Evolutionary conservation across 2,888 invertebrate species (phyloP).

Genomic region (Bugula neritina): DNA sequence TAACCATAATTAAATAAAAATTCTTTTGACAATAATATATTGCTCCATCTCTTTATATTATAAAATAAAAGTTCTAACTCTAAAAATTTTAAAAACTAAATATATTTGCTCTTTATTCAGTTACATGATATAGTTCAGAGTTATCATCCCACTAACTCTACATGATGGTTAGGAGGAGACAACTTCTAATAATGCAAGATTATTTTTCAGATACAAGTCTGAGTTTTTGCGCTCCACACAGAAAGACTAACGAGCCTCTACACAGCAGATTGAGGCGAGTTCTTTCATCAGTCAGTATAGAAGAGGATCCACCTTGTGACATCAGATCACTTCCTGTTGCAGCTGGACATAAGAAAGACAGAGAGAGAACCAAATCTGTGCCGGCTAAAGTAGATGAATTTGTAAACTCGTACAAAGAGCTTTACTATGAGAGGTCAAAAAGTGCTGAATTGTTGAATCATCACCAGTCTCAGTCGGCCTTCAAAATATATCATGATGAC

Average conservation of each 20-base stretch:
- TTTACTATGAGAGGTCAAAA: conserved; percentile 14
- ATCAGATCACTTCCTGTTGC: not conserved
- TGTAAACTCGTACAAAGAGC: conserved; percentile 8
- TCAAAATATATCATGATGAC: conserved; percentile 4
- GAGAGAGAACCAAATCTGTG: conserved; percentile 5
- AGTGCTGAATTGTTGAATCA: conserved; percentile 24
- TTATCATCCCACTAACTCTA: too few relatives aligned
- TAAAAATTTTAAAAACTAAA: too few relatives aligned
- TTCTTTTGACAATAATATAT: too few relatives aligned
- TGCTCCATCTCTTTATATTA: too few relatives aligned
- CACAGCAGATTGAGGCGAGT: conserved; percentile 15
- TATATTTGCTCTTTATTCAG: too few relatives aligned
- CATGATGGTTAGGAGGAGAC: too few relatives aligned
- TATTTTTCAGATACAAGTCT: conserved; percentile 16
- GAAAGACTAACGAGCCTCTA: not conserved
- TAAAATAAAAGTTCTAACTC: too few relatives aligned
- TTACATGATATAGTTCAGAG: too few relatives aligned
- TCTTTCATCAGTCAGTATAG: conserved; percentile 11
- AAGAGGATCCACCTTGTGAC: not conserved
- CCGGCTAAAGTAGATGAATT: conserved; percentile 11
- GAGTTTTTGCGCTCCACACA: conserved; percentile 2
- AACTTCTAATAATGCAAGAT: too few relatives aligned
- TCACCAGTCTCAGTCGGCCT: not conserved
- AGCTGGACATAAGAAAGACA: not conserved
- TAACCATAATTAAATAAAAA: too few relatives aligned